phyloP scores from a whole-genome alignment of 1,140 invertebrate species.

The Diorhabda carinulata region DNA sequence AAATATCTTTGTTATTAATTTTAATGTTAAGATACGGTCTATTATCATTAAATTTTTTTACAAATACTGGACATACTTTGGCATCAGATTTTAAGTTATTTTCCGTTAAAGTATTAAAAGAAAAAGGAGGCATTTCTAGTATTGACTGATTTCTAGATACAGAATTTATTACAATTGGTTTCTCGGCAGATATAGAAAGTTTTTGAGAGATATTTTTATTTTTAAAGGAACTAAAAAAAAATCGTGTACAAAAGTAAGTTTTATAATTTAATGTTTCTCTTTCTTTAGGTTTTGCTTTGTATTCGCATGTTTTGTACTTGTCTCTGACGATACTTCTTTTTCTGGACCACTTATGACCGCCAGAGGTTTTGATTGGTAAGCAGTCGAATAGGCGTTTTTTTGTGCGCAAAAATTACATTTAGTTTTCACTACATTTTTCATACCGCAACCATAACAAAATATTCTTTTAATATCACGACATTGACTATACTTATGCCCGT shows the following conservation, averaged over 20 bases:
- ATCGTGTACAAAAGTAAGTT: neutral
- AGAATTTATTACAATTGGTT: neutral
- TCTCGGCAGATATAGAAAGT: neutral
- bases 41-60: slow-evolving; percentile 10
- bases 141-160: neutral
- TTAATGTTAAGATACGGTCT: slow-evolving; percentile 8
- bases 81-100: neutral
- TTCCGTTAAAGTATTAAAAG: neutral
- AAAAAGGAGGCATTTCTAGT: neutral
- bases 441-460: too few relatives aligned
- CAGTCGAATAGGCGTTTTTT: too few relatives aligned
- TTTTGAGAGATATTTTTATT: neutral
- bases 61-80: slow-evolving; percentile 5
- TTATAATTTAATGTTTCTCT: neutral
- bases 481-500: too few relatives aligned
- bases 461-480: too few relatives aligned
- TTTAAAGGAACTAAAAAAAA: neutral
- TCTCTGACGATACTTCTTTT: too few relatives aligned
- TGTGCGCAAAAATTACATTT: too few relatives aligned
- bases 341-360: too few relatives aligned
- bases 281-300: neutral
- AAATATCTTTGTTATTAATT: neutral
- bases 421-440: too few relatives aligned
- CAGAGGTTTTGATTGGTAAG: too few relatives aligned
- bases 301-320: too few relatives aligned